phyloP scores from a whole-genome alignment of 2,888 invertebrate species.

The Siphlonurus alternatus region DNA sequence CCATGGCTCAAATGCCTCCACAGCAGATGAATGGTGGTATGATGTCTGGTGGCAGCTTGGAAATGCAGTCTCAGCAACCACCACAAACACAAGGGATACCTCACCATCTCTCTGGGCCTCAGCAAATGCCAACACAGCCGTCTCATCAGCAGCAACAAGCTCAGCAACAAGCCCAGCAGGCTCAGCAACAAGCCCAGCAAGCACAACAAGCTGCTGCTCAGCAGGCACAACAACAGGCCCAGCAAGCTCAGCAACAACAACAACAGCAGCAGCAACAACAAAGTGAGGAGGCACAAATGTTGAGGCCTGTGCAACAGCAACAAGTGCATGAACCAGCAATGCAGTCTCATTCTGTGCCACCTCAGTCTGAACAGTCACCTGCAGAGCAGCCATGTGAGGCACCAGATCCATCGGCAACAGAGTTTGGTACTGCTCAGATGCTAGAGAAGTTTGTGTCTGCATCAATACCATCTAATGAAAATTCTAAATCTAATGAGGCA shows the following conservation, averaged over 20 bases:
- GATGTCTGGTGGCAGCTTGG: conserved; percentile 10
- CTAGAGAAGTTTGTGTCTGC: conserved; percentile 9
- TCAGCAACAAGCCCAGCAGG: conserved; percentile 17
- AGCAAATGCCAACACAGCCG: conserved; percentile 16
- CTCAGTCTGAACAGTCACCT: conserved; percentile 19
- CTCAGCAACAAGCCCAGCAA: conserved; percentile 14
- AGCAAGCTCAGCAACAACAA: conserved; percentile 16
- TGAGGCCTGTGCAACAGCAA: conserved; percentile 14
- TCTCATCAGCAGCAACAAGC: conserved; percentile 13
- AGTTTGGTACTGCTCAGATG: conserved; percentile 14
- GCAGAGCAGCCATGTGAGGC: conserved; percentile 17
- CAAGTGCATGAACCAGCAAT: conserved; percentile 15
- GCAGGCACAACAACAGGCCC: conserved; percentile 15
- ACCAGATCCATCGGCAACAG: conserved; percentile 19
- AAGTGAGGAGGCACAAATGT: not conserved
- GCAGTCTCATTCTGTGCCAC: conserved; percentile 17
- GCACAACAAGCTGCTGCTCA: conserved; percentile 16
- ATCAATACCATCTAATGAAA: too few relatives aligned
- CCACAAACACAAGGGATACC: conserved; percentile 5
- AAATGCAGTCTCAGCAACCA: conserved; percentile 1
- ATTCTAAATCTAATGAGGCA: not conserved
- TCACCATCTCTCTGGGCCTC: not conserved
- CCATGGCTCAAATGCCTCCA: conserved; percentile 12
- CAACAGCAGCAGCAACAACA: conserved; percentile 17
- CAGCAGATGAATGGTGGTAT: conserved; percentile 24